These are phyloP conservation scores for Euphonia xanthogaster DNA, from an alignment of 2,797 vertebrate genomes.

Conservation along the genomic window DNA sequence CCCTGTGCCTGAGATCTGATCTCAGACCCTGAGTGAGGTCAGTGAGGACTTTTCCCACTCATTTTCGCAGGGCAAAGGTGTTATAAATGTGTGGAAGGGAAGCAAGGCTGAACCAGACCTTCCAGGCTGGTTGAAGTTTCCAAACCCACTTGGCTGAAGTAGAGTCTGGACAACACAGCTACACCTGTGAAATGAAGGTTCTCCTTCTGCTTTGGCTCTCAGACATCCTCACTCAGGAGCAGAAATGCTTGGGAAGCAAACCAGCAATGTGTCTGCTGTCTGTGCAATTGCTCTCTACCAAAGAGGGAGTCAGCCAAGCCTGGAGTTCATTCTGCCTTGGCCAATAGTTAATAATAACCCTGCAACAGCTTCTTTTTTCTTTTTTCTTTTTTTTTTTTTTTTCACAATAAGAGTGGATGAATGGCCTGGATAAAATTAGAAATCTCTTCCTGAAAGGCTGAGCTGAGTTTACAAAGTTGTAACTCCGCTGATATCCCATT, in stretches of 20 bases:
- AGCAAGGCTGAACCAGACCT: neutral
- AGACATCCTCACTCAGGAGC: neutral
- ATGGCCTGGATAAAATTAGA: slow-evolving; percentile 55
- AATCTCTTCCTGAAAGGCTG: slow-evolving; percentile 28
- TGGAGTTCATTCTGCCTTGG: slow-evolving; percentile 42
- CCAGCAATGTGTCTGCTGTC: neutral
- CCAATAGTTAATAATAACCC: slow-evolving; percentile 56
- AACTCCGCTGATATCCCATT: neutral
- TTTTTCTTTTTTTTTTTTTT: no score
- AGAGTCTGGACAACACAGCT: neutral
- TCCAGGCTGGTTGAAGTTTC: neutral
- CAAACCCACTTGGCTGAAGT: neutral
- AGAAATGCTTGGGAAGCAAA: neutral
- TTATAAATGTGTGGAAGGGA: fast-evolving
- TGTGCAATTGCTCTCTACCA: slow-evolving; percentile 27
- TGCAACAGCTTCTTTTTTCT: neutral
- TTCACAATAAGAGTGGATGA: slow-evolving; percentile 22
- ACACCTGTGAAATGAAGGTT: neutral
- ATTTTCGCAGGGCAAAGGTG: neutral
- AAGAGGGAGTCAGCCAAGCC: slow-evolving; percentile 32
- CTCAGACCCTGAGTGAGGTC: neutral
- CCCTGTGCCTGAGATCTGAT: neutral
- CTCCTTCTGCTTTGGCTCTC: neutral
- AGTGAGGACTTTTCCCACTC: neutral
- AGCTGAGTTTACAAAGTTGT: neutral